Base-by-base conservation (phyloP, 2,797 vertebrate species). In the Enteromius argenteus region DNA sequence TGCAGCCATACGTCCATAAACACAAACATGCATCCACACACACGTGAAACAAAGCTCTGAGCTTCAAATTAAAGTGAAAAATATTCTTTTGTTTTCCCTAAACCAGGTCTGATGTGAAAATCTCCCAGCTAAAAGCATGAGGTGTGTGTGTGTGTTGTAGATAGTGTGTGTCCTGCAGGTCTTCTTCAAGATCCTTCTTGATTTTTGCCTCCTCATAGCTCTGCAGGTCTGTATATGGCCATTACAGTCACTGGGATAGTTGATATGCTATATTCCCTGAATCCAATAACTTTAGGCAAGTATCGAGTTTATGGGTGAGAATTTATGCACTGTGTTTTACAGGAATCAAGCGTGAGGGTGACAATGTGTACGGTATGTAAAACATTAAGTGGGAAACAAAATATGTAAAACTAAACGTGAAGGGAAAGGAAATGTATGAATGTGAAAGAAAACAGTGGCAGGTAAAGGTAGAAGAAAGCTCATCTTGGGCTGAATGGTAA, bases 1-100 rank as follows among this genome's bases (percentile, higher is more conserved):
- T 87, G 86, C 87, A 89, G 89, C 92, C 91, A 91, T 56, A 83
- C 89, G 90, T 91, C 49, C 74, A 37, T 77, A 46, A 30, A 44
- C 73, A 13, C 27, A 32, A 73, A 74, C 51, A 58, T 23, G 53
- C 51, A 76, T 35, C 32, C 51, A 46, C 53, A 62, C 68, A 49
- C 37, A 72, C 60, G 56, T 46, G 30, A 23, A 44, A 44, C 27
- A 51, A 75, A 30, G 15, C n/a, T 37, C 44, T n/a, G 15, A 75
- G 42, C 72, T 60, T 83, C 49, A 68, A 58, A 60, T 49, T 0
- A 37, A 62, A 44, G 11, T 60, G 21, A 60, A 37, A 60, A 30
- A 84, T 46, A 67, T 13, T 4, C 32, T 35, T 39, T 49, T 19
- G 14, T 37, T 46, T 71, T 53, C 35, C 23, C 42, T 77, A 58